Percentiles rank a stretch among this genome's conserved stretches.
Evolutionary conservation across 2,113 vertebrate species (phyloP).

Genomic region (Pantherophis guttatus): DNA sequence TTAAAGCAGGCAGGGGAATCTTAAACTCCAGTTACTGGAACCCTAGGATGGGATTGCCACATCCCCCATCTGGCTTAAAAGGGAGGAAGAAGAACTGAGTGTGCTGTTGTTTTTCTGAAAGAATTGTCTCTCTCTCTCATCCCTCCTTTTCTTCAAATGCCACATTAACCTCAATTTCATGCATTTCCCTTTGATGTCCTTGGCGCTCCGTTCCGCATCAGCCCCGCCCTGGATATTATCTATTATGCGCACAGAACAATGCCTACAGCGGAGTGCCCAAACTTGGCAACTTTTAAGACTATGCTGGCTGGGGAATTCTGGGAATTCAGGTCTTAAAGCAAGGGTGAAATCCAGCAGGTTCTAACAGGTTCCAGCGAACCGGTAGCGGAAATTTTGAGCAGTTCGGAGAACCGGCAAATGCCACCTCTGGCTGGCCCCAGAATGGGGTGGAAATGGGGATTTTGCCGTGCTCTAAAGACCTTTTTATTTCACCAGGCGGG

Average conservation of each 20-base stretch:
- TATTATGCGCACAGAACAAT: background rate
- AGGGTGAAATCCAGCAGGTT: too few relatives aligned
- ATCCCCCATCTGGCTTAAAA: background rate
- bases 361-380: too few relatives aligned
- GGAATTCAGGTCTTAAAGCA: background rate
- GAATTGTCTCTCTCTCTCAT: fast-evolving
- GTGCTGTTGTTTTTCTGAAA: background rate
- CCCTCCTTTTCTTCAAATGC: background rate
- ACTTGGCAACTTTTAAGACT: background rate
- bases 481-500: too few relatives aligned
- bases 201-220: background rate
- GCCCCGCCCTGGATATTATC: background rate
- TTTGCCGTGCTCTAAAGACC: too few relatives aligned
- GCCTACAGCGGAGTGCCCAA: background rate
- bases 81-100: background rate
- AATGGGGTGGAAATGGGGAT: too few relatives aligned
- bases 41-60: fast-evolving
- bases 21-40: fast-evolving
- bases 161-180: constrained; percentile 5
- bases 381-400: too few relatives aligned
- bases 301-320: background rate
- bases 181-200: background rate
- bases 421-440: too few relatives aligned
- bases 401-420: too few relatives aligned
- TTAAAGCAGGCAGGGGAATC: constrained; percentile 17